A percentile compares a stretch with the other conserved stretches of the same genome.
Conservation (phyloP, 1,140 invertebrate genomes). For the Drosophila biarmipes region DNA sequence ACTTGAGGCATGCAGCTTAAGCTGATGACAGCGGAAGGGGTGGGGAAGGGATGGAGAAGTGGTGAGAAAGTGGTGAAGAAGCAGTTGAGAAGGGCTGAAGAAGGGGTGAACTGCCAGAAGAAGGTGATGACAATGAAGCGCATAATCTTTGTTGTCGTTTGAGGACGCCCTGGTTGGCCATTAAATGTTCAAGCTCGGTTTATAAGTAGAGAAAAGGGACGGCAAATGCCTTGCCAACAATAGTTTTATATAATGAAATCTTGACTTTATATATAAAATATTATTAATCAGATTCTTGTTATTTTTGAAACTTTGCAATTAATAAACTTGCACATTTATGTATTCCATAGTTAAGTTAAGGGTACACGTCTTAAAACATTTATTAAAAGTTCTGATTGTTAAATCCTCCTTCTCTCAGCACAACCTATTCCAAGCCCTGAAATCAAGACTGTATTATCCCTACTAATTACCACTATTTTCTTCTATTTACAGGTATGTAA, state of each 20-base stretch:
- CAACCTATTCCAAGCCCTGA: not conserved
- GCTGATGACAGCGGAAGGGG: slow-evolving; percentile 55
- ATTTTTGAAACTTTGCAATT: too few relatives aligned
- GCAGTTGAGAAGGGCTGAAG: not conserved
- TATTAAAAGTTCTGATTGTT: too few relatives aligned
- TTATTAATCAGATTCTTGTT: too few relatives aligned
- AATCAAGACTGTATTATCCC: not conserved
- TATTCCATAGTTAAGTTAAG: too few relatives aligned
- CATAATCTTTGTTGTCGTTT: slow-evolving; percentile 57
- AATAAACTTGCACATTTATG: too few relatives aligned
- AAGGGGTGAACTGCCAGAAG: not conserved
- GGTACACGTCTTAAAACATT: too few relatives aligned
- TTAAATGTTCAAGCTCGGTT: slow-evolving; percentile 28
- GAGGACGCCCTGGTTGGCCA: slow-evolving; percentile 40
- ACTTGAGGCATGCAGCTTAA: slow-evolving; percentile 56
- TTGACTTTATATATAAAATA: not conserved
- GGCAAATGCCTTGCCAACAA: not conserved
- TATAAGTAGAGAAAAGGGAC: not conserved
- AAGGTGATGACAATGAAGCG: slow-evolving; percentile 28
- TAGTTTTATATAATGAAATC: slow-evolving; percentile 9
- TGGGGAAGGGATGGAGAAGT: too few relatives aligned
- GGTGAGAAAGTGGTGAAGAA: too few relatives aligned
- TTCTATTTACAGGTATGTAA: slow-evolving; percentile 62
- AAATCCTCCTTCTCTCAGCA: not conserved
- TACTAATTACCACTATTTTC: slow-evolving; percentile 28